Base-by-base conservation (phyloP, 2,113 vertebrate species). In the Triplophysa siluroides region DNA sequence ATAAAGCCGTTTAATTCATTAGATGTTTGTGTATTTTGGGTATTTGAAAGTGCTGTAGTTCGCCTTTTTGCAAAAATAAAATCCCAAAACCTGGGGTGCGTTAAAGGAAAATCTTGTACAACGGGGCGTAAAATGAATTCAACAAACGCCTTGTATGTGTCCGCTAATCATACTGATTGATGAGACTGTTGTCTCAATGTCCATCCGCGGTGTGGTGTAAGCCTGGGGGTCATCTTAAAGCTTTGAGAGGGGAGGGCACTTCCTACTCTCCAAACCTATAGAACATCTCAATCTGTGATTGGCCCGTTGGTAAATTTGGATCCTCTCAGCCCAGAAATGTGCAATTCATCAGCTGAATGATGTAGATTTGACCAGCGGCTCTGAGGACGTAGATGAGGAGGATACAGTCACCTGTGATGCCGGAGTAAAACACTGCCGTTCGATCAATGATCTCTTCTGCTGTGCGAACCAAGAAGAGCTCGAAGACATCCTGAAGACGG, bases 281-380 rank as follows among this genome's bases (percentile, higher is more conserved):
- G 92, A 92, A 93, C 92, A 91, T 90, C 91, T 87, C 85, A 71
- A 58, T 77, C 86, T 84, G 87, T 92, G 89, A 92, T 93, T 94
- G 92, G 93, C 83, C 85, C 80, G 81, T 80, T 56, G 60, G 81
- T 78, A 83, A 85, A 85, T 88, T 89, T 81, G 89, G 41, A 78
- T 85, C 89, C 81, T 83, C 82, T 90, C 81, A 83, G 69, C 71
- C 38, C 82, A 33, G 92, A 92, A 93, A 90, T 92, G 93, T 91
- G 89, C 93, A 89, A 93, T 93, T 89, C 92, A 90, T 92, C 88
- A 88, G 64, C 81, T 58, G 74, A 80, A 86, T 85, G 84, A 81
- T 80, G 91, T 92, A 90, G 90, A 89, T 85, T 88, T 87, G 88
- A 88, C 76, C 81, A 71, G 83, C 88, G 86, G 80, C 84, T 83